These are phyloP conservation scores for Hedya salicella DNA, from an alignment of 2,888 invertebrate species.

Conservation along the genomic window DNA sequence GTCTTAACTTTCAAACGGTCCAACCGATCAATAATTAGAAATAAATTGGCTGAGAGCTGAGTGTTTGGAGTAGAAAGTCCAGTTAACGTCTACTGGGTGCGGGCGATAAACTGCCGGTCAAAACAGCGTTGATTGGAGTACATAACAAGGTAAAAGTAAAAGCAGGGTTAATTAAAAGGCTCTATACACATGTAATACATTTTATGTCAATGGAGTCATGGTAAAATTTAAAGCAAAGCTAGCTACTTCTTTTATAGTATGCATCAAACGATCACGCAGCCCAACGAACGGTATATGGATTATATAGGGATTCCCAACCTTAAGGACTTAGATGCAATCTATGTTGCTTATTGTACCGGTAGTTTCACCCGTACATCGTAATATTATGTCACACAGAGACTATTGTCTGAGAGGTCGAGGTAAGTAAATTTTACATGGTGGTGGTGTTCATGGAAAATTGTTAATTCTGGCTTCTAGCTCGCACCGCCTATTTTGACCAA, in stretches of 20 bases:
- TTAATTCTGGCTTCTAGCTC: too few relatives aligned
- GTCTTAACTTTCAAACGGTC: constrained; percentile 38
- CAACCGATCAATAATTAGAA: constrained; percentile 39
- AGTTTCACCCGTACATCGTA: too few relatives aligned
- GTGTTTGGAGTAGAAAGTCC: constrained; percentile 34
- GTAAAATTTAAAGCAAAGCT: not conserved
- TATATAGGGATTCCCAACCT: too few relatives aligned
- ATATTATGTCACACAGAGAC: too few relatives aligned
- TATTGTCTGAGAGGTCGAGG: too few relatives aligned
- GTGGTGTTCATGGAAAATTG: too few relatives aligned
- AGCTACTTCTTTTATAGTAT: not conserved
- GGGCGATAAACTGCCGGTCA: constrained; percentile 10
- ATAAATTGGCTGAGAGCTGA: constrained; percentile 34
- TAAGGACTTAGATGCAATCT: too few relatives aligned
- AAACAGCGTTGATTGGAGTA: constrained; percentile 20
- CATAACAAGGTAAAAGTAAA: constrained; percentile 28
- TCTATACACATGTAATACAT: not conserved
- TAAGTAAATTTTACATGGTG: too few relatives aligned
- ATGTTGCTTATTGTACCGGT: too few relatives aligned
- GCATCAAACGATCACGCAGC: not conserved
- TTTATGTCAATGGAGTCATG: not conserved
- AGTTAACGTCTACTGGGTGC: constrained; percentile 16
- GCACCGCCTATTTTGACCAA: too few relatives aligned
- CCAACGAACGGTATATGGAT: too few relatives aligned
- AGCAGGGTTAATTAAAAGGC: constrained; percentile 13